Evolutionary conservation across 2,888 invertebrate species (phyloP).

Genomic region (Protonemura montana): DNA sequence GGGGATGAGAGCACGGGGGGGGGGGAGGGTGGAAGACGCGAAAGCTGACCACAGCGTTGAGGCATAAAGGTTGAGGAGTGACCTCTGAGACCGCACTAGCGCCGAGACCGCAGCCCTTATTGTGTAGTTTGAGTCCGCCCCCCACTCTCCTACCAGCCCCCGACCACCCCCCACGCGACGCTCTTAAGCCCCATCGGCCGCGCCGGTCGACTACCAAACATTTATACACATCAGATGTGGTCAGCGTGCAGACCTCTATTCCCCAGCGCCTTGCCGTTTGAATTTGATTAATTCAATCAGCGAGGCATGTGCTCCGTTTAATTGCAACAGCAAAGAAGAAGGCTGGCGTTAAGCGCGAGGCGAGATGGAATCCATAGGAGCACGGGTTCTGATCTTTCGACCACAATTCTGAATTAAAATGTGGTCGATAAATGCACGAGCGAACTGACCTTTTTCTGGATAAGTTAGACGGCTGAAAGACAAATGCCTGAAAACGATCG

Average conservation of each 20-base stretch:
- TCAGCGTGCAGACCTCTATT: background rate
- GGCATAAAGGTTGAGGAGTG: slow-evolving; percentile 16
- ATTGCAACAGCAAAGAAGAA: background rate
- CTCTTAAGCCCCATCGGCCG: background rate
- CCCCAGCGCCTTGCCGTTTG: background rate
- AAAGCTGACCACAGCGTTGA: slow-evolving; percentile 4
- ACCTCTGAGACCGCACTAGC: slow-evolving; percentile 20
- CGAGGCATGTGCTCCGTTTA: background rate
- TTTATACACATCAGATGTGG: slow-evolving; percentile 12
- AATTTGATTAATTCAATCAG: slow-evolving; percentile 12
- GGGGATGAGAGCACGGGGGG: too few relatives aligned
- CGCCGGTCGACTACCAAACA: background rate
- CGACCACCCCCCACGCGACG: background rate
- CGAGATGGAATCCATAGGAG: background rate
- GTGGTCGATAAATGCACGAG: background rate
- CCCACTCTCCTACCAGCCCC: background rate
- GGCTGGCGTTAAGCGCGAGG: background rate
- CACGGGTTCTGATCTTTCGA: background rate
- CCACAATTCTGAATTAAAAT: background rate
- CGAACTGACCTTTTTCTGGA: background rate
- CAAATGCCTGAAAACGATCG: background rate
- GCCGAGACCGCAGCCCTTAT: slow-evolving; percentile 28
- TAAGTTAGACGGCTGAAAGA: too few relatives aligned
- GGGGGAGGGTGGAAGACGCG: background rate
- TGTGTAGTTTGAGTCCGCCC: background rate